Base-by-base conservation (phyloP, 2,797 vertebrate genomes). In the Trichosurus vulpecula region DNA sequence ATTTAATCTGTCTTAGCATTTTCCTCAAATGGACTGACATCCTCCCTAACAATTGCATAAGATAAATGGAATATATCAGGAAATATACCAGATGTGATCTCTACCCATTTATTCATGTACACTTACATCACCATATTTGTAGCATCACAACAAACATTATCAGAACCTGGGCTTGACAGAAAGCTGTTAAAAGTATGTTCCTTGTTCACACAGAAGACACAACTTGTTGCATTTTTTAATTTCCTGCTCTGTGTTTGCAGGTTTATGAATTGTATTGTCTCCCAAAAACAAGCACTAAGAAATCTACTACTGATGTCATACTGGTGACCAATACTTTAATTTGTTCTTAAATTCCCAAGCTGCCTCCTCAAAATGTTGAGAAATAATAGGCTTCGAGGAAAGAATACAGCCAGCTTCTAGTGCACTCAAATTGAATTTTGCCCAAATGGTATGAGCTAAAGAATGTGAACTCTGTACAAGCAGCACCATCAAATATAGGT, bases 171-270 rank as follows among this genome's bases (percentile, higher is more conserved):
- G 91, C 94, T 97, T 94, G 90, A 51, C 95, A 91, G 14, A 57
- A 61, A 66, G 81, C 57, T 89, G 54, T 90, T 94, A 11, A 90
- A n/a, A 35, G 56, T 54, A 22, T 55, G 93, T 91, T 81, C 95
- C 52, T 89, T 54, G 81, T 94, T 94, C 90, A 91, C 91, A 55
- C 3, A 93, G 93, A 95, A 53, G 95, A 54, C 54, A 53, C 87
- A 93, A 98, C 98, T 98, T 98, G 98, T 98, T 98, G 97, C 95
- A 47, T 97, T 98, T 98, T 98, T 41, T 27, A 93, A 92, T 92
- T 95, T 97, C 92, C 87, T 94, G 51, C 91, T 96, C 25, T 35
- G 92, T 89, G 81, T 94, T 97, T 96, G 95, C 93, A 94, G 53
- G 58, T 95, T 81, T 90, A 47, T 93, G 31, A 93, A 93, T 53